Evolutionary conservation across 2,113 vertebrate genomes (phyloP).

Genomic region (Sphaerodactylus townsendi): DNA sequence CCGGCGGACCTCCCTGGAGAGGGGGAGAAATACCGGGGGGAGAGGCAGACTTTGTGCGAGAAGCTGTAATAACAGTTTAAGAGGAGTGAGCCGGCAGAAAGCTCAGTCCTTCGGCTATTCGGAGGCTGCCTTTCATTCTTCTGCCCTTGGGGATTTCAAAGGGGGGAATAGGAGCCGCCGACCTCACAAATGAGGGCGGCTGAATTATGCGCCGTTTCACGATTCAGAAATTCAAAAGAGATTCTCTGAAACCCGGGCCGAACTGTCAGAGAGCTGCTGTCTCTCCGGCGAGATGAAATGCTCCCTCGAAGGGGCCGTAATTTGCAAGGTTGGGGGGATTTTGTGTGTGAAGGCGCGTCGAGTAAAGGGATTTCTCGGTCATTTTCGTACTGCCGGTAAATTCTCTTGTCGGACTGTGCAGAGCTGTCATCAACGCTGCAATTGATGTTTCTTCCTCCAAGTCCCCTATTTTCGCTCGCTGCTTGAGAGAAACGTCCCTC

Average conservation of each 20-base stretch:
- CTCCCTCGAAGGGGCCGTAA: conserved; percentile 31
- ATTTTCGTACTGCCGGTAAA: too few species aligned
- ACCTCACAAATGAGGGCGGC: conserved; percentile 32
- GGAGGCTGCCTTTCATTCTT: background rate
- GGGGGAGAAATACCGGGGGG: background rate
- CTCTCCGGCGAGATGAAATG: conserved; percentile 22
- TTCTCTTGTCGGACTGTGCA: background rate
- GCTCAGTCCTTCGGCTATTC: background rate
- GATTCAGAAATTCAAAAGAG: conserved; percentile 26
- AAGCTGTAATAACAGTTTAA: conserved; percentile 28
- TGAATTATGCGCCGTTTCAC: conserved; percentile 17
- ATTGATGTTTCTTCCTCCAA: conserved; percentile 54
- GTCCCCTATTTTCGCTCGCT: background rate
- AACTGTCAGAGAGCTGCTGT: conserved; percentile 19
- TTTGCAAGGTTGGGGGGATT: conserved; percentile 40
- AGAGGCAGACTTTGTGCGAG: conserved; percentile 28
- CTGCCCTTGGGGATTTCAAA: conserved; percentile 15
- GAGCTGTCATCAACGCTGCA: conserved; percentile 43
- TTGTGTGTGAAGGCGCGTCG: conserved; percentile 19
- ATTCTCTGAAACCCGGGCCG: background rate
- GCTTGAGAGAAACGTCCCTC: conserved; percentile 24
- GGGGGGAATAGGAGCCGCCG: background rate
- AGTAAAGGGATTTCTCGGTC: conserved; percentile 17
- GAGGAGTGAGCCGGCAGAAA: background rate
- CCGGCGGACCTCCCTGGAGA: background rate